Conservation (phyloP, 2,888 invertebrate species). For the Rosalia funebris region DNA sequence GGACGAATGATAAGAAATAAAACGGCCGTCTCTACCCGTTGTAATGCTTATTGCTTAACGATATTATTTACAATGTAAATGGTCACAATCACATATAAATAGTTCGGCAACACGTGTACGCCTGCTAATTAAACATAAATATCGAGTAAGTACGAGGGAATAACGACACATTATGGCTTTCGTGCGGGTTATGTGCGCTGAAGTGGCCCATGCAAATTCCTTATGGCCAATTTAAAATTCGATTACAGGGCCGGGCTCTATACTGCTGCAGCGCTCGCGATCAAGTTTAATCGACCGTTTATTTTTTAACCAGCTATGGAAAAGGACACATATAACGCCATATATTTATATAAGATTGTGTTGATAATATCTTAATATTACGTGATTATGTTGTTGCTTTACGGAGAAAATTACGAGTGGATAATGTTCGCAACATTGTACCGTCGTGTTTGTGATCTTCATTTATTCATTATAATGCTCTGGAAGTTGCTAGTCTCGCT, state of each 20-base stretch:
- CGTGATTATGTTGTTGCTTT: too few relatives aligned
- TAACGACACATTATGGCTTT: slow-evolving; percentile 44
- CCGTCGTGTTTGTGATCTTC: too few relatives aligned
- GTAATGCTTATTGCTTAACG: slow-evolving; percentile 36
- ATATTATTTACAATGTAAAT: slow-evolving; percentile 46
- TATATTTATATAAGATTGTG: too few relatives aligned
- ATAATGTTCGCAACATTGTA: too few relatives aligned
- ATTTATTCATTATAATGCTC: too few relatives aligned
- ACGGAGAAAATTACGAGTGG: too few relatives aligned
- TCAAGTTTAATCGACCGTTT: not conserved
- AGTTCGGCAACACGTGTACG: slow-evolving; percentile 47
- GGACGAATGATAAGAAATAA: slow-evolving; percentile 10
- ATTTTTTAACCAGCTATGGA: too few relatives aligned
- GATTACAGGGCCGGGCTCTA: slow-evolving; percentile 29
- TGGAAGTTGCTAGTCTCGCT: too few relatives aligned
- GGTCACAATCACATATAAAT: slow-evolving; percentile 48
- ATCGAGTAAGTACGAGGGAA: slow-evolving; percentile 44
- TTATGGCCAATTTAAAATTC: slow-evolving; percentile 41
- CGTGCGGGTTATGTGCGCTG: slow-evolving; percentile 47
- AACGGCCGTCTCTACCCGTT: slow-evolving; percentile 17
- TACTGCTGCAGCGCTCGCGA: not conserved
- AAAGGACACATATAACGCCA: too few relatives aligned
- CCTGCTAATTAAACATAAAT: slow-evolving; percentile 49
- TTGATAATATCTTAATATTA: too few relatives aligned
- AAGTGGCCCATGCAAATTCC: slow-evolving; percentile 46